These are phyloP conservation scores for Daktulosphaira vitifoliae DNA, from an alignment of 1,140 invertebrate species.

Conservation along the genomic window DNA sequence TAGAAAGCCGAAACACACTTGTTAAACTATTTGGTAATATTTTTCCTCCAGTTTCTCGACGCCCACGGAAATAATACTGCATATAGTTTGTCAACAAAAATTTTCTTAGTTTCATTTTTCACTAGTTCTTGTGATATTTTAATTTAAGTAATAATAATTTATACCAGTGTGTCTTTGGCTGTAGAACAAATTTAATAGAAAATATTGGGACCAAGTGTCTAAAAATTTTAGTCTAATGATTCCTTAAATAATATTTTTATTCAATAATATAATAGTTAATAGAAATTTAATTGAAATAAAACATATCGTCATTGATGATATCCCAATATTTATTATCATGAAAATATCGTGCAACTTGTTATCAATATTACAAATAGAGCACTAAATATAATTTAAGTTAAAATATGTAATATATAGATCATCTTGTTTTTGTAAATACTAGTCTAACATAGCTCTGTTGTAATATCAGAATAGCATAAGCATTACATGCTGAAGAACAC, in stretches of 20 bases:
- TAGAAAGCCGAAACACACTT: conserved; percentile 1
- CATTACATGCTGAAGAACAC: no score
- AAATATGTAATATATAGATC: conserved; percentile 18
- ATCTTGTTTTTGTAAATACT: conserved; percentile 27
- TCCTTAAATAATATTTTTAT: no score
- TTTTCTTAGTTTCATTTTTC: conserved; percentile 6
- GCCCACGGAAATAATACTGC: conserved; percentile 5
- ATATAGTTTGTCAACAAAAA: not conserved
- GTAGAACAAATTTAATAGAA: not conserved
- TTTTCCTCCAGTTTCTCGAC: conserved; percentile 11
- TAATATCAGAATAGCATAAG: no score
- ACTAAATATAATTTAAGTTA: not conserved
- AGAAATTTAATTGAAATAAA: not conserved
- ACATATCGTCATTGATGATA: not conserved
- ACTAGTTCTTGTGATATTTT: conserved; percentile 25
- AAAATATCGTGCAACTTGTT: no score
- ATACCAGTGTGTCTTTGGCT: conserved; percentile 12
- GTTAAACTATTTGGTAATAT: conserved; percentile 24
- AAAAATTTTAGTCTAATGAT: not conserved
- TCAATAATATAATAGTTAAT: not conserved
- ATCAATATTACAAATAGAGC: not conserved
- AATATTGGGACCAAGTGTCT: conserved; percentile 14
- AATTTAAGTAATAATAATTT: conserved; percentile 7
- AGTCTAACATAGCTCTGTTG: conserved; percentile 16
- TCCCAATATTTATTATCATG: no score